Base-by-base conservation (phyloP, 2,113 vertebrate genomes). In the Neomonachus schauinslandi region DNA sequence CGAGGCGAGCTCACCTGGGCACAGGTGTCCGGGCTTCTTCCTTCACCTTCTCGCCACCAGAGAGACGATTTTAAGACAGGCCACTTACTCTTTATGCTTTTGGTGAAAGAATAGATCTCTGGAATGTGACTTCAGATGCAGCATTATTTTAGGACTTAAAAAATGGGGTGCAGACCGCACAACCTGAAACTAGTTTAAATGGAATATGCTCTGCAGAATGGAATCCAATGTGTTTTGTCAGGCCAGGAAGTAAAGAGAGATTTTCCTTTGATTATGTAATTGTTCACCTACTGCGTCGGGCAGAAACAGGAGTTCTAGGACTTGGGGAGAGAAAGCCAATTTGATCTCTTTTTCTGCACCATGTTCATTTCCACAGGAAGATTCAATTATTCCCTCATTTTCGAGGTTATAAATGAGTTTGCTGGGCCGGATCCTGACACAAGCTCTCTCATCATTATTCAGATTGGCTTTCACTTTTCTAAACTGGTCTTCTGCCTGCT, bases 321-420 rank as follows among this genome's bases (percentile, higher is more conserved):
- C 59, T 89, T 31, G 61, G 11, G 46, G 33, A 95, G 14, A 98
- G 95, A 97, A 97, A 95, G 65, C 22, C 65, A n/a, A 57, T 94
- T 15, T 92, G 74, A 87, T 95, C 33, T 89, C 96, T 95, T 97
- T 67, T 92, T n/a, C 22, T 22, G 87, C 26, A 11, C 67, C 12
- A 31, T 94, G 92, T 86, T 98, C 74, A 65, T 91, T 98, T 97
- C 94, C 74, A 15, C 82, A 79, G 79, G 97, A 91, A 95, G 86
- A 95, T 65, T 89, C 69, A 42, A 67, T 95, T 97, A 92, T 84
- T 77, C 21, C 94, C 59, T 87, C 63, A 51, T 94, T 96, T 83
- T 79, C 28, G 18, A 72, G 82, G 69, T 94, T 46, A 61, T 96
- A 90, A 95, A 72, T 57, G 96, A 93, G 92, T 97, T 97, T 93